These are phyloP conservation scores for Huso huso DNA, from an alignment of 2,797 vertebrate species.

Conservation along the genomic window DNA sequence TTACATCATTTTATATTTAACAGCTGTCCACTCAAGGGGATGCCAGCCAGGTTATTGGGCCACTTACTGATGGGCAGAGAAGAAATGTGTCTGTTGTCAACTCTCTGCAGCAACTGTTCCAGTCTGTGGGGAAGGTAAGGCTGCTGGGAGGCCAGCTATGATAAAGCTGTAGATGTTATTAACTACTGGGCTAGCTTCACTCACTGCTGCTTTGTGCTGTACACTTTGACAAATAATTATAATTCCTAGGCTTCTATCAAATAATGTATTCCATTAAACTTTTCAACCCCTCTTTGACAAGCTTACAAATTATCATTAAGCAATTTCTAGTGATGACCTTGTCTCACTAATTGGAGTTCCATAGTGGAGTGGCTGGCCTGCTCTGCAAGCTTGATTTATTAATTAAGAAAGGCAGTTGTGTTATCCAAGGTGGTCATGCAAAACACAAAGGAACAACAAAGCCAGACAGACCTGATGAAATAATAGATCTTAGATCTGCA, in stretches of 20 bases:
- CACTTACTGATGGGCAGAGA: constrained; percentile 87
- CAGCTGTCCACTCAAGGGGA: constrained; percentile 88
- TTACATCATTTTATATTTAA: not conserved
- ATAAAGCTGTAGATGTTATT: not conserved
- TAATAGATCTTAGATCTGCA: no score
- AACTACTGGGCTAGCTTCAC: not conserved
- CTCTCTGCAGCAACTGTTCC: constrained; percentile 77
- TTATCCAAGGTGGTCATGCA: constrained; percentile 1
- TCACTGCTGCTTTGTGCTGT: not conserved
- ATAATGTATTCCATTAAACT: constrained; percentile 4
- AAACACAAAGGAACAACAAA: constrained; percentile 1
- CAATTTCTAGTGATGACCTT: constrained; percentile 7
- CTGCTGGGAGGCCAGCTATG: not conserved
- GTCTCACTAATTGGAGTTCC: not conserved
- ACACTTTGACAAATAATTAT: constrained; percentile 7
- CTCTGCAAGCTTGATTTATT: constrained; percentile 5
- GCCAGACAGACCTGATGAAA: not conserved
- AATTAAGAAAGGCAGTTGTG: constrained; percentile 1
- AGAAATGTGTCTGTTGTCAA: constrained; percentile 91
- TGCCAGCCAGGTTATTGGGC: constrained; percentile 95
- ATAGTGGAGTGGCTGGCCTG: not conserved
- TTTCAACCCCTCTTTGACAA: not conserved
- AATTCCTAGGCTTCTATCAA: not conserved
- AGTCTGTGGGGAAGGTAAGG: constrained; percentile 75
- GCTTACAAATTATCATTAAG: not conserved